phyloP scores from a whole-genome alignment of 2,888 invertebrate genomes.

The Amiota mariae region DNA sequence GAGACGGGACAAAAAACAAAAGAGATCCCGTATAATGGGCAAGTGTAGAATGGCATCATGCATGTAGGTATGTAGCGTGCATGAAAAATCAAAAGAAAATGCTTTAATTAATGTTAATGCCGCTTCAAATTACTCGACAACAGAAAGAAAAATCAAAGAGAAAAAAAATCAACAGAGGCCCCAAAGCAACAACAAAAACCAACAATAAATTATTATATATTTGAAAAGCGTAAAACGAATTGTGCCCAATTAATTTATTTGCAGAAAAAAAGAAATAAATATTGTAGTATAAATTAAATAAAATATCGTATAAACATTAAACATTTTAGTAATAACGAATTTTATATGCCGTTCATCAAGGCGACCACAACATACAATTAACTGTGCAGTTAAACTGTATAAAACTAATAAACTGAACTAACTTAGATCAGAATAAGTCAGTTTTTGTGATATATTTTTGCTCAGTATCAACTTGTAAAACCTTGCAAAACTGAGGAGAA shows the following conservation, averaged over 20 bases:
- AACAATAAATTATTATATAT: constrained; percentile 5
- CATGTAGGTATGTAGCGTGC: neutral
- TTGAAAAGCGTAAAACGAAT: constrained; percentile 22
- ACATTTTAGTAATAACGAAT: neutral
- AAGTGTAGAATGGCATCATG: neutral
- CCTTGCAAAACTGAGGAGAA: no score
- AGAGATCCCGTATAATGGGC: no score
- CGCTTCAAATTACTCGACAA: constrained; percentile 33
- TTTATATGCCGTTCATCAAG: no score
- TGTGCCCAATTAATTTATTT: constrained; percentile 18
- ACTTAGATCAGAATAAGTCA: no score
- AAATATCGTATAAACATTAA: no score
- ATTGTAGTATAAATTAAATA: neutral
- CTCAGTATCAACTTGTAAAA: no score
- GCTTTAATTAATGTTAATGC: constrained; percentile 60
- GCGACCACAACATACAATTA: no score
- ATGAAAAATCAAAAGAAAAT: constrained; percentile 11
- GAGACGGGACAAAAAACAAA: neutral
- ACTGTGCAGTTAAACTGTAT: no score
- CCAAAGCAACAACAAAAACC: neutral
- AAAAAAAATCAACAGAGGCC: neutral
- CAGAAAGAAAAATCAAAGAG: neutral
- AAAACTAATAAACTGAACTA: no score
- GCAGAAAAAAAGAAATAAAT: neutral
- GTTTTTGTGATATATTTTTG: no score